Evolutionary conservation across 2,888 invertebrate genomes (phyloP).

Genomic region (Euclidia mi): DNA sequence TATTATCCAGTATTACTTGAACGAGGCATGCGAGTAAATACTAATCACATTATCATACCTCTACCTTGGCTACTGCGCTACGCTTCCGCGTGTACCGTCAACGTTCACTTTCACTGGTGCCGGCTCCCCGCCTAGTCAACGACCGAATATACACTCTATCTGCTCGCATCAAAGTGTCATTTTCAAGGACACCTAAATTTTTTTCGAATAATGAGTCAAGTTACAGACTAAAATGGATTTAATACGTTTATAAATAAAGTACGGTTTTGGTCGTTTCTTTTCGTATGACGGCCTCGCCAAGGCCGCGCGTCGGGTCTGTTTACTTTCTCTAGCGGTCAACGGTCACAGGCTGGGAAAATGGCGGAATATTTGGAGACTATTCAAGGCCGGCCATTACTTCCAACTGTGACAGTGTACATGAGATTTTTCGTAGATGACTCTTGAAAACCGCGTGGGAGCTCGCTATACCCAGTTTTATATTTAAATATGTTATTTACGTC

Average conservation of each 20-base stretch:
- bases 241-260: slow-evolving; percentile 55
- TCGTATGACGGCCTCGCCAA: slow-evolving; percentile 76
- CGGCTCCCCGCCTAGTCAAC: slow-evolving; percentile 63
- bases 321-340: slow-evolving; percentile 87
- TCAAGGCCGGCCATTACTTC: slow-evolving; percentile 71
- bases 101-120: slow-evolving; percentile 84
- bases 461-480: neutral
- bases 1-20: slow-evolving; percentile 70
- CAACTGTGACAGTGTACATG: slow-evolving; percentile 1
- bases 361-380: slow-evolving; percentile 64
- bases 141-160: slow-evolving; percentile 64
- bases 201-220: slow-evolving; percentile 58
- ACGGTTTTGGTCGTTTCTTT: slow-evolving; percentile 48
- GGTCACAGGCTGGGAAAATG: slow-evolving; percentile 71
- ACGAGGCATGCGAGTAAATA: slow-evolving; percentile 66
- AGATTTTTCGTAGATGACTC: slow-evolving; percentile 1
- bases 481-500: slow-evolving; percentile 4
- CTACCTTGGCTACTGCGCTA: slow-evolving; percentile 77
- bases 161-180: slow-evolving; percentile 55
- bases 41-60: slow-evolving; percentile 77
- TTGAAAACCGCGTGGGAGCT: slow-evolving; percentile 2
- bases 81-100: slow-evolving; percentile 82
- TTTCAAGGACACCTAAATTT: slow-evolving; percentile 59
- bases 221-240: slow-evolving; percentile 63
- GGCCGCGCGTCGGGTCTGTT: slow-evolving; percentile 80